A percentile compares a stretch with the other conserved stretches of the same genome.
phyloP scores from a whole-genome alignment of 1,140 invertebrate genomes.

The Ectropis grisescens region DNA sequence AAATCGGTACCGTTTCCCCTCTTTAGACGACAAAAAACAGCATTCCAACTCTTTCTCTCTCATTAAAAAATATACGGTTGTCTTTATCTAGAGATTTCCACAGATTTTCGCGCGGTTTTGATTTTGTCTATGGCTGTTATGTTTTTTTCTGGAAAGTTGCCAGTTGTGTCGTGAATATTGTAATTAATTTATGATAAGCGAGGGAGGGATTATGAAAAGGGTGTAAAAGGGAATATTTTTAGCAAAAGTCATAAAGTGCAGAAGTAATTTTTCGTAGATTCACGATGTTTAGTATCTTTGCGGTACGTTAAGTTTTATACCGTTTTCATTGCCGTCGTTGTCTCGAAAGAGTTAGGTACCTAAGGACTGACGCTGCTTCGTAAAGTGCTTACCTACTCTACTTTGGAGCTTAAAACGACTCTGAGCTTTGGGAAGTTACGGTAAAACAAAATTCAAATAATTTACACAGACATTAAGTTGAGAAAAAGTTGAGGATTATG shows the following conservation, averaged over 20 bases:
- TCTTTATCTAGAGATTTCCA: slow-evolving; percentile 20
- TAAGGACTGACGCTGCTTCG: too few species aligned
- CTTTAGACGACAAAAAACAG: slow-evolving; percentile 48
- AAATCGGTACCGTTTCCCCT: slow-evolving; percentile 50
- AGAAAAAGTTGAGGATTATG: too few species aligned
- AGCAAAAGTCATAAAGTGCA: slow-evolving; percentile 16
- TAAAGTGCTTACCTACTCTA: too few species aligned
- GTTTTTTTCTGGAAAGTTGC: too few species aligned
- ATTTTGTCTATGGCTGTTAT: too few species aligned
- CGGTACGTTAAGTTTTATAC: slow-evolving; percentile 25
- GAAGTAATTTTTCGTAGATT: slow-evolving; percentile 27
- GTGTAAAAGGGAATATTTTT: slow-evolving; percentile 35
- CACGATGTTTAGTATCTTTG: slow-evolving; percentile 24
- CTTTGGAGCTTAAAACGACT: too few species aligned
- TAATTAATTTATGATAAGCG: slow-evolving; percentile 69
- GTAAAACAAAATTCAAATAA: too few species aligned
- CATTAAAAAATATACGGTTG: slow-evolving; percentile 34
- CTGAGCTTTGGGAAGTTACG: too few species aligned
- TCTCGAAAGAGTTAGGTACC: slow-evolving; percentile 13
- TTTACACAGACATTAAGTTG: too few species aligned
- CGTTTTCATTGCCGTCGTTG: slow-evolving; percentile 13
- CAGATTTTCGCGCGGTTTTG: slow-evolving; percentile 43
- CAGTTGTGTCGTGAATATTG: slow-evolving; percentile 51
- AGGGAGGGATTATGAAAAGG: slow-evolving; percentile 39
- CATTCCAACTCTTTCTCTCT: slow-evolving; percentile 54